phyloP scores from a whole-genome alignment of 92 coral and sea anemone species.

The Umimayanthus kanabou region DNA sequence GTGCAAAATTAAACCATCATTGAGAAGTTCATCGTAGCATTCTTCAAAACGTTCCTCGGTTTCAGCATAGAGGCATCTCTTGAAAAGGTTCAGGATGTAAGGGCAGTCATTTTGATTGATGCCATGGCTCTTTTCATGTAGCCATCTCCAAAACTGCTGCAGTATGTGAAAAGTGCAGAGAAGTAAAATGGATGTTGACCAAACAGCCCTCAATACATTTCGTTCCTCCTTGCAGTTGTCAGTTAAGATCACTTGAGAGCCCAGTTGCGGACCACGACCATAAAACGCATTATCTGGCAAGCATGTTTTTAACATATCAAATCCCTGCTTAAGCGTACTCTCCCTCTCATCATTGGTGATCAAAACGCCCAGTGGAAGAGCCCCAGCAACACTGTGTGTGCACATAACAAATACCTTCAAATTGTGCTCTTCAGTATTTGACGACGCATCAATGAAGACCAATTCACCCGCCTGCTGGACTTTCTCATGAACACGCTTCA shows the following conservation, averaged over 20 bases:
- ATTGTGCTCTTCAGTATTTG: conserved; percentile 68
- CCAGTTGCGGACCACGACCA: conserved; percentile 61
- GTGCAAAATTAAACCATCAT: conserved; percentile 50
- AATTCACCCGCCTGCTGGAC: conserved; percentile 63
- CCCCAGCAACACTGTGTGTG: conserved; percentile 70
- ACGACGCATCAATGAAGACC: conserved; percentile 66
- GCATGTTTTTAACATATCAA: conserved; percentile 50
- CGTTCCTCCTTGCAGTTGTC: conserved; percentile 54
- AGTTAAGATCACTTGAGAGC: conserved; percentile 51
- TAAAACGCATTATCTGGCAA: conserved; percentile 63
- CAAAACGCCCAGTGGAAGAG: conserved; percentile 63
- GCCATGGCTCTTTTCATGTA: conserved; percentile 46
- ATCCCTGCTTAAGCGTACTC: conserved; percentile 57
- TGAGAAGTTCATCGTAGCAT: conserved; percentile 53
- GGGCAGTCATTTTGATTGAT: conserved; percentile 70
- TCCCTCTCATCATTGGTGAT: conserved; percentile 69
- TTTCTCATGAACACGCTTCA: conserved; percentile 64
- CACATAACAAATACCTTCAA: conserved; percentile 62
- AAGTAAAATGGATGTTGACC: conserved; percentile 52
- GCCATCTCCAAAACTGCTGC: conserved; percentile 75
- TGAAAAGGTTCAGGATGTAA: conserved; percentile 63
- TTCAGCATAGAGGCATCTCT: conserved; percentile 56
- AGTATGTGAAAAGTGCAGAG: conserved; percentile 63
- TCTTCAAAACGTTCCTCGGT: conserved; percentile 55
- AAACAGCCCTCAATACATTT: conserved; percentile 46